Base-by-base conservation (phyloP, 2,113 vertebrate species). In the Mesocricetus auratus region DNA sequence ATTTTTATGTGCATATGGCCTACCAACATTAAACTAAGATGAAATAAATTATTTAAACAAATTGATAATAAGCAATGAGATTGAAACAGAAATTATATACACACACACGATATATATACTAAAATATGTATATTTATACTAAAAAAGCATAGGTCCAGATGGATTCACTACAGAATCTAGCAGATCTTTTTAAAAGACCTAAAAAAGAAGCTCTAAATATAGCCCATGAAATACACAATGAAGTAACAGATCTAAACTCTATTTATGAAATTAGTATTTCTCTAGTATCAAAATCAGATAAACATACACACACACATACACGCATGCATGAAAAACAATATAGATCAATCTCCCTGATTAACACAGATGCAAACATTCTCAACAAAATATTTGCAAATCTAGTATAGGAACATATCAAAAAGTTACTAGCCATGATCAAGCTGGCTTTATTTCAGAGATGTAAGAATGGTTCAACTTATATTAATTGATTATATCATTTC, bases 21-120 rank as follows among this genome's bases (percentile, higher is more conserved):
- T 29, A 62, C n/a, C 53, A 81, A 81, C 33, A 58, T 21, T 82
- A 82, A 60, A 29, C 79, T 16, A 85, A 62, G 8, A 62, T 62
- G 22, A 64, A 58, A 85, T 85, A 85, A 85, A 62, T 85, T 42
- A 85, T 85, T 85, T 64, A 45, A 77, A 85, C n/a, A 85, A n/a
- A 64, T 85, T 45, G 24, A 62, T 85, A 45, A 31, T 39, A 64
- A 62, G 81, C n/a, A 85, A 45, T 85, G 58, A 85, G 39, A 62
- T 64, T 64, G 15, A 85, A 11, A 26, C 26, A 85, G 39, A 56
- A 56, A 56, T 56, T 56, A 13, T 56, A 56, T 56, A 13, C 15
- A 56, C 15, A 13, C 15, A 56, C 15, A 56, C 15, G n/a, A 53
- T 53, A 53, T 53, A 53, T 53, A 53, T 53, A 53, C 9, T 10